Evolutionary conservation across 2,797 vertebrate genomes (phyloP).

Genomic region (Pseudochirops corinnae): DNA sequence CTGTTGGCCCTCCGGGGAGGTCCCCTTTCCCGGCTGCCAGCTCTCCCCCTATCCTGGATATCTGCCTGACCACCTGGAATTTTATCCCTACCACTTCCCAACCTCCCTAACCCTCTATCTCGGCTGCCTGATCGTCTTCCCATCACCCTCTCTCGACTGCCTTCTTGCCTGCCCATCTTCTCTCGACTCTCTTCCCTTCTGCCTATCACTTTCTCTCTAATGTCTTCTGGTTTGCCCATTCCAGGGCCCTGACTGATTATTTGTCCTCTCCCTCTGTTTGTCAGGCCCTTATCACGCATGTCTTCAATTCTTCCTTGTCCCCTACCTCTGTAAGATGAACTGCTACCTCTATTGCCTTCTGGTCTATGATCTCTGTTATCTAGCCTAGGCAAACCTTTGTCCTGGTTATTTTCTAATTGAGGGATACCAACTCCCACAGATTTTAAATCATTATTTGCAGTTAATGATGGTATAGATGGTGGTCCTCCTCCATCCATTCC

Average conservation of each 20-base stretch:
- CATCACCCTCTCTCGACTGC: conserved; percentile 83
- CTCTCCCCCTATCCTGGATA: conserved; percentile 82
- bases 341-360: conserved; percentile 88
- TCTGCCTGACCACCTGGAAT: conserved; percentile 80
- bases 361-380: conserved; percentile 85
- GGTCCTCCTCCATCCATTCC: conserved; percentile 70
- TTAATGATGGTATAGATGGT: conserved; percentile 72
- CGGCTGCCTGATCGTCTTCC: conserved; percentile 83
- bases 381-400: conserved; percentile 69
- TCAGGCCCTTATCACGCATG: conserved; percentile 82
- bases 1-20: conserved; percentile 70
- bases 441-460: conserved; percentile 84
- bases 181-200: conserved; percentile 84
- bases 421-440: conserved; percentile 84
- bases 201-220: conserved; percentile 76
- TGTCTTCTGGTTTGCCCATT: conserved; percentile 82
- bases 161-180: conserved; percentile 83
- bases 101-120: conserved; percentile 73
- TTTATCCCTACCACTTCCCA: conserved; percentile 81
- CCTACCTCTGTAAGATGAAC: conserved; percentile 86
- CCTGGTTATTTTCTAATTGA: conserved; percentile 84
- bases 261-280: conserved; percentile 85
- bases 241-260: conserved; percentile 81
- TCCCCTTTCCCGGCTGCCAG: conserved; percentile 81
- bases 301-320: conserved; percentile 84